Percentiles rank a stretch among this genome's conserved stretches.
Conservation (phyloP, 2,797 vertebrate species). For the Hydrolagus colliei region DNA sequence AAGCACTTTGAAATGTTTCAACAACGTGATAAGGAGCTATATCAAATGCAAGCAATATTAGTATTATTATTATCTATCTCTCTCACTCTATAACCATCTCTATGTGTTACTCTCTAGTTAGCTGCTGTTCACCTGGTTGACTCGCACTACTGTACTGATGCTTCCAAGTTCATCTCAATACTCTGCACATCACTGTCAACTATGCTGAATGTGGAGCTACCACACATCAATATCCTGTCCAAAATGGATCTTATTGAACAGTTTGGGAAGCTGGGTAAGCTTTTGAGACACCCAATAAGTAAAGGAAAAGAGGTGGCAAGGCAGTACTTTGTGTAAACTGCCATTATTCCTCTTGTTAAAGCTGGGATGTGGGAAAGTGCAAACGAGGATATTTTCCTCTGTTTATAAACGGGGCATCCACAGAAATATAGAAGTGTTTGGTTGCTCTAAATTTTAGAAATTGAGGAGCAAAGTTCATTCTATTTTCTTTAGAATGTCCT, state of each 20-base stretch:
- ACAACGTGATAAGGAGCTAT: too few species aligned
- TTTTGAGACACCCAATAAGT: background rate
- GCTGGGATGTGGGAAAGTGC: background rate
- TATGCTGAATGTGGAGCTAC: constrained; percentile 93
- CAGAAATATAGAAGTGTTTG: too few species aligned
- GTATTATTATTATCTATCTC: too few species aligned
- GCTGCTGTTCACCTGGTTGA: constrained; percentile 90
- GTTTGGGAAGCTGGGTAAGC: constrained; percentile 84
- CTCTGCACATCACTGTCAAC: constrained; percentile 89
- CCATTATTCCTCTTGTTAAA: background rate
- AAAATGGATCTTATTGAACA: constrained; percentile 96
- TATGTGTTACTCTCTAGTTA: constrained; percentile 56
- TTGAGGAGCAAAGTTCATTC: background rate
- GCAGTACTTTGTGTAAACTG: background rate
- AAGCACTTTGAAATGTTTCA: too few species aligned
- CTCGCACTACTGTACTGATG: constrained; percentile 93
- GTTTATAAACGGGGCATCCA: background rate
- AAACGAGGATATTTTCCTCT: background rate
- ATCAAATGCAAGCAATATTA: too few species aligned
- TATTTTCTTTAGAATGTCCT: too few species aligned
- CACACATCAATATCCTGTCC: constrained; percentile 88
- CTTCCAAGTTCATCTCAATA: constrained; percentile 94
- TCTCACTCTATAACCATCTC: background rate
- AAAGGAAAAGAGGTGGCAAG: background rate
- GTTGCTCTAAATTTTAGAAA: constrained; percentile 3